These are phyloP conservation scores for Cariama cristata DNA, from an alignment of 2,113 vertebrate species.

Conservation along the genomic window DNA sequence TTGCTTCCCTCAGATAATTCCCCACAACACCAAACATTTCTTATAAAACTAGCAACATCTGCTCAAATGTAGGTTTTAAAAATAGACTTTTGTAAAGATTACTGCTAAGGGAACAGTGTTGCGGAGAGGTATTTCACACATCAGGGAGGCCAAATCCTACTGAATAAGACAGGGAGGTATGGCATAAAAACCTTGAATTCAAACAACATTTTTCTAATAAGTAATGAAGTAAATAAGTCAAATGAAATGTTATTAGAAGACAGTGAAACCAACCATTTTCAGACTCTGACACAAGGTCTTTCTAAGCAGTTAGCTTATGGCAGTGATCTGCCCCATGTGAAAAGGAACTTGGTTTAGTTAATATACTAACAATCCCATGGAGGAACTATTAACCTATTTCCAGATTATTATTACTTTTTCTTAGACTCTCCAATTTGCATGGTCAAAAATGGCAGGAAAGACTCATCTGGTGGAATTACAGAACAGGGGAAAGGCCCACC, in stretches of 20 bases:
- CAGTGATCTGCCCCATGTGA: background rate
- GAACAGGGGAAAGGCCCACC: rapidly evolving
- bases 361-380: background rate
- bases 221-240: no score
- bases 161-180: background rate
- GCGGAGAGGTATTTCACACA: background rate
- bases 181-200: background rate
- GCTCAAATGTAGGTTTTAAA: background rate
- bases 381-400: background rate
- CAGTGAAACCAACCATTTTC: background rate
- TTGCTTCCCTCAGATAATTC: background rate
- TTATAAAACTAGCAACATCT: background rate
- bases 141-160: background rate
- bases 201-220: background rate
- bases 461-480: background rate
- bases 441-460: background rate
- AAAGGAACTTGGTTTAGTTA: background rate
- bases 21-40: background rate
- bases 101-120: rapidly evolving
- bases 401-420: background rate
- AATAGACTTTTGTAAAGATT: background rate
- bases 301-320: background rate
- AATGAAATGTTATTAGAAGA: background rate
- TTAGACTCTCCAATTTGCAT: background rate
- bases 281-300: background rate